Evolutionary conservation across 53 echinoderm and acorn worm genomes (phyloP).

Genomic region (Actinopyga echinites): DNA sequence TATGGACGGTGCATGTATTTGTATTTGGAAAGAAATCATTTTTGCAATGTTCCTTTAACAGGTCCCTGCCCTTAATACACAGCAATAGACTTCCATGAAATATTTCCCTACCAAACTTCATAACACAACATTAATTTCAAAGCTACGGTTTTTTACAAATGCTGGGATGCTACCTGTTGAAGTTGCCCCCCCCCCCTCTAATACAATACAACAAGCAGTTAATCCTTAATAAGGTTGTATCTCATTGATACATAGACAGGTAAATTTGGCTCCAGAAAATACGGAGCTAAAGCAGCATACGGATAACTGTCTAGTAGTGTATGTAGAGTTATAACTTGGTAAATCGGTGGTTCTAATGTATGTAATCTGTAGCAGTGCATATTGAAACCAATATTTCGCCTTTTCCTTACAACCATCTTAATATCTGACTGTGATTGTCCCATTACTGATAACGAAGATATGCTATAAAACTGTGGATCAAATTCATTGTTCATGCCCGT

Average conservation of each 20-base stretch:
- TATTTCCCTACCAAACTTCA: no score
- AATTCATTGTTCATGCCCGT: constrained; percentile 1
- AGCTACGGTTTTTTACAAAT: no score
- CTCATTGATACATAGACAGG: not conserved
- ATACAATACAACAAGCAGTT: no score
- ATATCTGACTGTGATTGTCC: not conserved
- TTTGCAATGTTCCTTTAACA: no score
- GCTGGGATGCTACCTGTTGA: no score
- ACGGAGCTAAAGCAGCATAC: not conserved
- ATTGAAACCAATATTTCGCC: not conserved
- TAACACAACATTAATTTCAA: no score
- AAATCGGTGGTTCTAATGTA: not conserved
- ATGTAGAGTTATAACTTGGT: not conserved
- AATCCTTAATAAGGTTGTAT: not conserved
- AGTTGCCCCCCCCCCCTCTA: no score
- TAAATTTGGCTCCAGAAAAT: not conserved
- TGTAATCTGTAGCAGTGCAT: constrained; percentile 3
- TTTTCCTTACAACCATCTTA: not conserved
- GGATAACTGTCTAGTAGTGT: not conserved
- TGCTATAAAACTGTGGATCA: constrained; percentile 5
- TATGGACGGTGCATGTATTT: no score
- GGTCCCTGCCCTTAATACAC: no score
- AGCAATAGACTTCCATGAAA: no score
- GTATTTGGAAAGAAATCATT: no score
- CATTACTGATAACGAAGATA: not conserved